Conservation (phyloP, 2,113 vertebrate genomes). For the Planiliza haematocheilus region DNA sequence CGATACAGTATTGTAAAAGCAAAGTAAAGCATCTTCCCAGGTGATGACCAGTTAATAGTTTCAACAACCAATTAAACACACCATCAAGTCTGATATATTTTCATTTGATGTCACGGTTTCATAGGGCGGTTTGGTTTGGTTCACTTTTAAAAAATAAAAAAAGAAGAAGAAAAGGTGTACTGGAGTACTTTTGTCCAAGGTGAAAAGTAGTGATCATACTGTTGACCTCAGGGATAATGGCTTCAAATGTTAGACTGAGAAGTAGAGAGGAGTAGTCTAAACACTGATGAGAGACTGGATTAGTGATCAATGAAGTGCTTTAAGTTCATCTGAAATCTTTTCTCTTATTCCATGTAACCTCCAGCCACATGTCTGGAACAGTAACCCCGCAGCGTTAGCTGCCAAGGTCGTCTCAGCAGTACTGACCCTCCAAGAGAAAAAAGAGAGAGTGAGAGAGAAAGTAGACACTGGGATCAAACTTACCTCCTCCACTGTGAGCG, state of each 20-base stretch:
- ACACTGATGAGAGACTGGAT: not conserved
- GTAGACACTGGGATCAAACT: conserved; percentile 61
- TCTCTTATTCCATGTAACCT: conserved; percentile 2
- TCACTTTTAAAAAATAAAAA: no score
- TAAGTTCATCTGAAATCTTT: conserved; percentile 3
- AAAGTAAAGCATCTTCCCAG: not conserved
- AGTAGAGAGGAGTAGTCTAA: not conserved
- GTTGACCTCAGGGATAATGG: no score
- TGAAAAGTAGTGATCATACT: no score
- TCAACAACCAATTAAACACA: no score
- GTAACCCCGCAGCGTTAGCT: not conserved
- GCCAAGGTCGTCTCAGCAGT: not conserved
- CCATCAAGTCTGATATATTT: no score
- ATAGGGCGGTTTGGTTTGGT: no score
- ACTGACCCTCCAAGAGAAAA: not conserved
- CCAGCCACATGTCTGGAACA: conserved; percentile 32
- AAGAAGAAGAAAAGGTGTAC: no score
- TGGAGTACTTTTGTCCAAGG: no score
- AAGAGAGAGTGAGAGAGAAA: conserved; percentile 5
- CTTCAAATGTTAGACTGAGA: not conserved
- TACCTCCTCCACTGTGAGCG: conserved; percentile 97
- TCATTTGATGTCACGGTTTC: no score
- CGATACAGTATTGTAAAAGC: not conserved
- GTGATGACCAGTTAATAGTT: not conserved
- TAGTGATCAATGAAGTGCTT: not conserved